Conservation (phyloP, 2,797 vertebrate genomes). For the Pterois miles region DNA sequence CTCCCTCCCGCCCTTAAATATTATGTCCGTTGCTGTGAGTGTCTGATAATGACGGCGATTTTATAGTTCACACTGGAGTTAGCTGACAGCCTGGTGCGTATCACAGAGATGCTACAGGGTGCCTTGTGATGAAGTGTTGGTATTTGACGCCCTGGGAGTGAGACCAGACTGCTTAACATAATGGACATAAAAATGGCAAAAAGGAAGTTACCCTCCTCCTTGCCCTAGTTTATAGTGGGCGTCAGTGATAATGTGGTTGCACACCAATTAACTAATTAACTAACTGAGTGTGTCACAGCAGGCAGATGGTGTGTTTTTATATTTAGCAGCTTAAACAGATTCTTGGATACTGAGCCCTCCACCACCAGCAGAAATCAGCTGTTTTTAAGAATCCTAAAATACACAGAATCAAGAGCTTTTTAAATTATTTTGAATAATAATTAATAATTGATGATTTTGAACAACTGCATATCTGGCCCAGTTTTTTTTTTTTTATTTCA, state of each 20-base stretch:
- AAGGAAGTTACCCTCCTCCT: not conserved
- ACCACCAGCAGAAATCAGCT: not conserved
- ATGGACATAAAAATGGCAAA: not conserved
- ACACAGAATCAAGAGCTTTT: not conserved
- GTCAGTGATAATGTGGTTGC: not conserved
- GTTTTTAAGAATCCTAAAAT: not conserved
- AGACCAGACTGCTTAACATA: not conserved
- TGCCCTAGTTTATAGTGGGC: not conserved
- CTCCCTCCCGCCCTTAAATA: not conserved
- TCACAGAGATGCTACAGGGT: not conserved
- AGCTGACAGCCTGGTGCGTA: not conserved
- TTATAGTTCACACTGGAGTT: not conserved
- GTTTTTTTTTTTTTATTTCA: not conserved
- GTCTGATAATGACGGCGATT: not conserved
- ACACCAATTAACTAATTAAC: not conserved
- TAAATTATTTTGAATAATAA: not conserved
- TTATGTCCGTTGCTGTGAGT: not conserved
- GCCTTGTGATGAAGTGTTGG: too few species aligned
- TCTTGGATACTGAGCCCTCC: not conserved
- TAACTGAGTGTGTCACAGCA: not conserved
- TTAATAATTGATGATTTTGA: constrained; percentile 5
- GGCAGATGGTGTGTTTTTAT: not conserved
- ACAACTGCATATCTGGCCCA: not conserved
- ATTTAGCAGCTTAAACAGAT: not conserved
- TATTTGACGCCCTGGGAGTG: not conserved